A percentile compares a stretch with the other conserved stretches of the same genome.
phyloP scores from a whole-genome alignment of 1,140 invertebrate species.

The Drosophila chauvacae region DNA sequence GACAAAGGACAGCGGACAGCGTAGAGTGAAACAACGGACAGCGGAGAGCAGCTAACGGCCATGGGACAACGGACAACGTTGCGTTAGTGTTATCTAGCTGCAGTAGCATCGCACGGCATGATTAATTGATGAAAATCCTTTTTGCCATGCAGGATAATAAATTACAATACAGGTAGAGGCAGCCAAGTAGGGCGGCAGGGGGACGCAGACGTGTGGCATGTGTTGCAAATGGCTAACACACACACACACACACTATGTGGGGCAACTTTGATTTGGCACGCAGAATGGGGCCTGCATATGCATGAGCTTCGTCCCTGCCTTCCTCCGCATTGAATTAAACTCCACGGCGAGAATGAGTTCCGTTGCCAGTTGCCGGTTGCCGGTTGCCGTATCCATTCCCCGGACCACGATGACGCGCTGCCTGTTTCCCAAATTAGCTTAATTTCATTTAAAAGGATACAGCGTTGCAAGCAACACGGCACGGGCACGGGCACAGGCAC shows the following conservation, averaged over 20 bases:
- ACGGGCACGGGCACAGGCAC: neutral
- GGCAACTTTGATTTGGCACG: constrained; percentile 57
- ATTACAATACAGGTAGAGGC: constrained; percentile 67
- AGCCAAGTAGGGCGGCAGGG: constrained; percentile 2
- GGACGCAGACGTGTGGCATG: constrained; percentile 48
- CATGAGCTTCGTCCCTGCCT: constrained; percentile 30
- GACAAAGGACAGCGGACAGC: neutral
- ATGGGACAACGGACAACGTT: neutral
- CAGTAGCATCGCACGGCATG: constrained; percentile 71
- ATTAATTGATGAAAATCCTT: constrained; percentile 83
- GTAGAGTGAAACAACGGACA: neutral
- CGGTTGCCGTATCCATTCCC: constrained; percentile 19
- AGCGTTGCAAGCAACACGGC: constrained; percentile 37
- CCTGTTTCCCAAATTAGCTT: constrained; percentile 78
- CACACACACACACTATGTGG: constrained; percentile 18
- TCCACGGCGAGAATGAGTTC: constrained; percentile 51
- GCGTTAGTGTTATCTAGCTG: constrained; percentile 64
- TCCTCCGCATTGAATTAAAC: constrained; percentile 53
- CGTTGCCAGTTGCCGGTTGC: constrained; percentile 19
- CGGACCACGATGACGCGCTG: constrained; percentile 41
- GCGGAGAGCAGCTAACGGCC: neutral
- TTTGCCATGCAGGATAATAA: constrained; percentile 82
- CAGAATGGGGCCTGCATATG: constrained; percentile 41
- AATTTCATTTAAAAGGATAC: constrained; percentile 81
- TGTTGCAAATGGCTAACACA: constrained; percentile 57